phyloP scores from a whole-genome alignment of 2,888 invertebrate genomes.

The Cheilosia vernalis region DNA sequence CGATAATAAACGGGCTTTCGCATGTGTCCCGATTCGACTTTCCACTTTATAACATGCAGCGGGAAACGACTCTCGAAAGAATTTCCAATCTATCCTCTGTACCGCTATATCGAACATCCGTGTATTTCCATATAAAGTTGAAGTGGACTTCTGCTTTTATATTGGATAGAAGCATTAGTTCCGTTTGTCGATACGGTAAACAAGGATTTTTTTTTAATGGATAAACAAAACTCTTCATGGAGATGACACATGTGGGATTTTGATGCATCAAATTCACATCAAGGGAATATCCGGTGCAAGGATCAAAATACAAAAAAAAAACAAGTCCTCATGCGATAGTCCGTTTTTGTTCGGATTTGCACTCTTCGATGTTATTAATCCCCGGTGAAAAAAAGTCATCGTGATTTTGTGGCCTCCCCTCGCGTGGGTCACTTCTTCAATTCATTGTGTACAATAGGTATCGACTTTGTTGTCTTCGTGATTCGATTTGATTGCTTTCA shows the following conservation, averaged over 20 bases:
- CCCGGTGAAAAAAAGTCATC: slow-evolving; percentile 67
- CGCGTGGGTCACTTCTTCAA: neutral
- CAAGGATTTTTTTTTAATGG: slow-evolving; percentile 34
- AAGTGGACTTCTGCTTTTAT: too few species aligned
- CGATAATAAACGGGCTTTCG: too few species aligned
- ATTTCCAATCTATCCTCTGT: too few species aligned
- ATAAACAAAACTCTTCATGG: slow-evolving; percentile 70
- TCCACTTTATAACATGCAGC: too few species aligned
- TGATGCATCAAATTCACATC: slow-evolving; percentile 29
- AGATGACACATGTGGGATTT: slow-evolving; percentile 68
- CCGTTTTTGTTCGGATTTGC: slow-evolving; percentile 42
- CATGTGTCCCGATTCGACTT: too few species aligned
- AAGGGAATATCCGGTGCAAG: slow-evolving; percentile 22
- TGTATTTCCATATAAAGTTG: too few species aligned
- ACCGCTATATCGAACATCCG: too few species aligned
- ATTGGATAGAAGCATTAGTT: slow-evolving; percentile 49
- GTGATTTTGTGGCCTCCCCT: slow-evolving; percentile 21
- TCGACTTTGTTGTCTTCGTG: slow-evolving; percentile 10
- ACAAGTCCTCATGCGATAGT: slow-evolving; percentile 25
- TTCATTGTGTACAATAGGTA: too few species aligned
- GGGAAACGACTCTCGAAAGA: too few species aligned
- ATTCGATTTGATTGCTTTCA: slow-evolving; percentile 24
- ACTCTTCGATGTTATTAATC: slow-evolving; percentile 58
- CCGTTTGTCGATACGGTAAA: slow-evolving; percentile 49
- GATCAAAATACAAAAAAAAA: slow-evolving; percentile 5